Base-by-base conservation (phyloP, 1,140 invertebrate genomes). In the Cardiocondyla obscurior region DNA sequence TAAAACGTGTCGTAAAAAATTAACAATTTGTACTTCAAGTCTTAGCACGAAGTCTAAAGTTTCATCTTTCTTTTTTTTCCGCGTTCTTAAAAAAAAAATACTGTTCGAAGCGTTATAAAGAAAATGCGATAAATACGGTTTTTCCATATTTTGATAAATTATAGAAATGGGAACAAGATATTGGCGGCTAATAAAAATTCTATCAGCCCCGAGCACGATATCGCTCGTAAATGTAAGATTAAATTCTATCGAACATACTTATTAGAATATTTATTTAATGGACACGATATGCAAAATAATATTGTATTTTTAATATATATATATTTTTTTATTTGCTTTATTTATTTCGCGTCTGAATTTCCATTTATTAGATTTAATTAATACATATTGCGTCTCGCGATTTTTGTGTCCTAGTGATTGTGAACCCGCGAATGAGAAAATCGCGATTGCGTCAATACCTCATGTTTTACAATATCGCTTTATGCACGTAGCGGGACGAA, bases 91-190 rank as follows among this genome's bases (percentile, higher is more conserved):
- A 22, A 4, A 36, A 60, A 22, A 4, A 36, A 6, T 36, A 33
- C 8, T 3, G 16, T 42, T 49, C 16, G 33, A 51, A 51, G 16
- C 6, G 6, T 46, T 8, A 44, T 16, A 62, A 36, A 73, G 39
- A 74, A 28, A 16, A 58, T 14, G 10, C 33, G n/a, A 74, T 58
- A 60, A 82, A 76, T 62, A 60, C 42, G 44, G 2, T 25, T 6
- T 10, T 3, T 39, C 33, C 14, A n/a, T 57, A 73, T 74, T 57
- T 51, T 44, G 19, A 36, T 58, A 42, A 81, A 81, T 81, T 73
- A 8, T 58, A 0, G 33, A 53, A 58, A 16, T 28, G 16, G 39
- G 22, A 73, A 5, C 10, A 51, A 28, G 30, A 2, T 42, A 58
- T 39, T 14, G n/a, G 44, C 4, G 51, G 44, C 57, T 39, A 6